Evolutionary conservation across 2,888 invertebrate species (phyloP), one percentile per base, ranked within the genome.

Genomic region (Macrophya alboannulata): DNA sequence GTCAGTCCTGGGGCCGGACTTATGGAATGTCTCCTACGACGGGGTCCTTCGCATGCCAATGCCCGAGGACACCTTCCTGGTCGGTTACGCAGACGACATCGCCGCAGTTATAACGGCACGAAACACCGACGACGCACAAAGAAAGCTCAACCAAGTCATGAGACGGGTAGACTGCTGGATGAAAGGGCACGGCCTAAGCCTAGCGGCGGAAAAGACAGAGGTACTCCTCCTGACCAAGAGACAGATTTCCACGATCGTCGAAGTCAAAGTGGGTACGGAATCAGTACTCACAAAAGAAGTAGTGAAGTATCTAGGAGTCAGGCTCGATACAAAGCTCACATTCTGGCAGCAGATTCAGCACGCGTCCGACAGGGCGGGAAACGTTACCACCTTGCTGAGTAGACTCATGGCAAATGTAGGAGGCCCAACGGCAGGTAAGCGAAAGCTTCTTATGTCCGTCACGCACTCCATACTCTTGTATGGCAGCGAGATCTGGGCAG

Each of bases 331-430:
- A 10, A 81, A 82, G 21, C 87, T 88, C 15, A 87, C 74, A 59
- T 89, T 88, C 84, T 85, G 87, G 48, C 31, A 79, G 40, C 85
- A 86, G 0, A 85, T 85, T 0, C 77, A 85, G 65, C 31, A 82
- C 40, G 71, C 82, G 0, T 65, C 62, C 48, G 51, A 17, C n/a
- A 88, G 87, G 51, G 87, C 86, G 0, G 84, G 85, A 15, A 76
- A 17, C 43, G 87, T 87, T 17, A 59, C 62, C 31, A 51, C 87
- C n/a, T 43, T 10, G 8, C 81, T 88, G 37, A 37, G 86, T 15
- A 71, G 88, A 48, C 84, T 89, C 1, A 88, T 89, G 88, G 86
- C 88, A 0, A 89, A 5, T n/a, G n/a, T n/a, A n/a, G n/a, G n/a
- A n/a, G n/a, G n/a, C n/a, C n/a, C n/a, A n/a, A n/a, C n/a, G n/a